Conservation (phyloP, 2,113 vertebrate species). For the Trogon melanurus region DNA sequence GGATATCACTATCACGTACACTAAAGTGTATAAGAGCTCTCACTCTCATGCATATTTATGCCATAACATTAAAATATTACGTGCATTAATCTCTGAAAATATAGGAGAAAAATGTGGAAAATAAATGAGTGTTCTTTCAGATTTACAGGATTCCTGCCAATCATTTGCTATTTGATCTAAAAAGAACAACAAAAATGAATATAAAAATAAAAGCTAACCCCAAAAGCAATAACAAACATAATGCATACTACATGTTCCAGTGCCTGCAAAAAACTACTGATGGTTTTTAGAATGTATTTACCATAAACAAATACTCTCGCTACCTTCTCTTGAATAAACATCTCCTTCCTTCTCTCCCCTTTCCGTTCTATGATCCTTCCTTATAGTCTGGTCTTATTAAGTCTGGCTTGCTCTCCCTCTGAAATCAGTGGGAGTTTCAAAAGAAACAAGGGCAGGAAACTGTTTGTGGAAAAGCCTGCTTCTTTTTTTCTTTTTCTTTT, state of each 20-base stretch:
- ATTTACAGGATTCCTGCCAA: constrained; percentile 42
- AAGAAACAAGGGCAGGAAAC: neutral
- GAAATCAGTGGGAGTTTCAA: neutral
- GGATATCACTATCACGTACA: neutral
- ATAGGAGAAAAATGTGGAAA: constrained; percentile 24
- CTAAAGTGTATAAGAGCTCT: neutral
- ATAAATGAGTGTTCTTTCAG: constrained; percentile 40
- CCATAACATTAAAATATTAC: constrained; percentile 41
- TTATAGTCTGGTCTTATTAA: neutral
- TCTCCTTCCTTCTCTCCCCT: neutral
- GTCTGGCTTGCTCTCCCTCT: neutral
- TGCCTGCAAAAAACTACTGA: neutral
- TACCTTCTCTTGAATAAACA: neutral
- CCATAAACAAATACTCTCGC: neutral
- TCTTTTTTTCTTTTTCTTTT: too few relatives aligned
- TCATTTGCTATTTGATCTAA: constrained; percentile 61
- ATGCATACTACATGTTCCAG: neutral
- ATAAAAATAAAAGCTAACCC: neutral
- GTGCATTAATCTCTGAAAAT: constrained; percentile 48
- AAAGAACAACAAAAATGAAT: neutral
- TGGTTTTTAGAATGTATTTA: neutral
- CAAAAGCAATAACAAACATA: neutral
- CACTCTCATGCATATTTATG: constrained; percentile 43
- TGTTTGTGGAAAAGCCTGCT: neutral
- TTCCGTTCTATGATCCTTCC: neutral